Evolutionary conservation across 2,888 invertebrate genomes (phyloP).

Genomic region (Oligia latruncula): DNA sequence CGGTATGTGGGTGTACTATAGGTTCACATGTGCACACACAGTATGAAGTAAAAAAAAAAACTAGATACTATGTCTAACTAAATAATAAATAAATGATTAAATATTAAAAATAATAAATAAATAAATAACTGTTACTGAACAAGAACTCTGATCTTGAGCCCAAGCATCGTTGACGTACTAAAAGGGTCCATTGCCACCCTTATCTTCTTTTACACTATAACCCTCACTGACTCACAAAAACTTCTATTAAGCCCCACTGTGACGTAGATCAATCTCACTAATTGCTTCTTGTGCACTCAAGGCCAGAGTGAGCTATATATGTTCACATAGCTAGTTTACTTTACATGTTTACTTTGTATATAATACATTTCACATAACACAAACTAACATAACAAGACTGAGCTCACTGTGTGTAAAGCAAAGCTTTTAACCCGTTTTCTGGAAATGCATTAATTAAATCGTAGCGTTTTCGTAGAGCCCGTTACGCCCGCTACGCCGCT

Average conservation of each 20-base stretch:
- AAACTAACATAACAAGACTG: conserved; percentile 55
- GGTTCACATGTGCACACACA: background rate
- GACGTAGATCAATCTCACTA: conserved; percentile 26
- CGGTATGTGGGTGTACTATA: too few relatives aligned
- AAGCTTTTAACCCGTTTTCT: conserved; percentile 65
- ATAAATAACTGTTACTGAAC: background rate
- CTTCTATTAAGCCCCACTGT: background rate
- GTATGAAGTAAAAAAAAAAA: background rate
- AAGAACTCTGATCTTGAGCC: background rate
- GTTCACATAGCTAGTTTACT: conserved; percentile 9
- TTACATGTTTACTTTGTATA: conserved; percentile 14
- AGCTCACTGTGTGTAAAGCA: conserved; percentile 62
- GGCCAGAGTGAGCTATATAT: background rate
- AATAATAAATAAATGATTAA: too few relatives aligned
- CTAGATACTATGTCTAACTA: background rate
- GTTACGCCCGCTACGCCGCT: conserved; percentile 60
- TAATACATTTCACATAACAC: conserved; percentile 29
- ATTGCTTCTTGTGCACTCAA: conserved; percentile 14
- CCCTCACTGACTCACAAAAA: conserved; percentile 21
- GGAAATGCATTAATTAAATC: conserved; percentile 68
- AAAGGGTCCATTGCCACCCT: conserved; percentile 12
- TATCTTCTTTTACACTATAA: conserved; percentile 23
- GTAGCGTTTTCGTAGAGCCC: conserved; percentile 68
- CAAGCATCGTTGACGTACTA: background rate
- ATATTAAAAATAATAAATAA: too few relatives aligned